phyloP scores from a whole-genome alignment of 1,140 invertebrate species.

The Drosophila nikananu region DNA sequence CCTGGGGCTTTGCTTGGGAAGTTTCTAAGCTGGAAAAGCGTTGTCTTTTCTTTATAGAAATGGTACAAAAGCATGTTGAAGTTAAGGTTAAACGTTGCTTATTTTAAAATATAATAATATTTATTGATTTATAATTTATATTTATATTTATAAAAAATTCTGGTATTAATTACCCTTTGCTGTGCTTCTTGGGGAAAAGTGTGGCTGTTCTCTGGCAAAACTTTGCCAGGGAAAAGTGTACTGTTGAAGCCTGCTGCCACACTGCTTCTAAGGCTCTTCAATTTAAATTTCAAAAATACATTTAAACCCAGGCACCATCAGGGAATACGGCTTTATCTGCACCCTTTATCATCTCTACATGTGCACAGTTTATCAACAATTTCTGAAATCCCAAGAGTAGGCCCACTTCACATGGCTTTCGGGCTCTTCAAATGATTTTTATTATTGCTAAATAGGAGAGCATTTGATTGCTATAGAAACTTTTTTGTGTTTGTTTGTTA shows the following conservation, averaged over 20 bases:
- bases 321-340: conserved; percentile 17
- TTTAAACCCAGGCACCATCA: background rate
- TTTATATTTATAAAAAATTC: background rate
- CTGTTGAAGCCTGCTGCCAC: background rate
- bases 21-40: background rate
- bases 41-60: background rate
- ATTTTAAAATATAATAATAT: background rate
- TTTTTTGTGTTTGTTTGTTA: background rate
- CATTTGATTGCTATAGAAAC: background rate
- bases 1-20: background rate
- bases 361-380: conserved; percentile 19
- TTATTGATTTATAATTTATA: background rate
- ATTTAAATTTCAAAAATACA: background rate
- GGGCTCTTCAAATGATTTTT: background rate
- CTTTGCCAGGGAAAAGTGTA: conserved; percentile 10
- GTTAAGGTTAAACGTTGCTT: background rate
- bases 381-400: conserved; percentile 2
- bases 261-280: background rate
- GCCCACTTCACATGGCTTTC: conserved; percentile 16
- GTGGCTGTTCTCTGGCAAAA: background rate
- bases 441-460: conserved; percentile 16
- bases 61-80: background rate
- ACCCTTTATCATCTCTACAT: background rate
- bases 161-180: background rate
- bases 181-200: background rate